Evolutionary conservation across 2,888 invertebrate species (phyloP).

Genomic region (Leucophenga maculata): DNA sequence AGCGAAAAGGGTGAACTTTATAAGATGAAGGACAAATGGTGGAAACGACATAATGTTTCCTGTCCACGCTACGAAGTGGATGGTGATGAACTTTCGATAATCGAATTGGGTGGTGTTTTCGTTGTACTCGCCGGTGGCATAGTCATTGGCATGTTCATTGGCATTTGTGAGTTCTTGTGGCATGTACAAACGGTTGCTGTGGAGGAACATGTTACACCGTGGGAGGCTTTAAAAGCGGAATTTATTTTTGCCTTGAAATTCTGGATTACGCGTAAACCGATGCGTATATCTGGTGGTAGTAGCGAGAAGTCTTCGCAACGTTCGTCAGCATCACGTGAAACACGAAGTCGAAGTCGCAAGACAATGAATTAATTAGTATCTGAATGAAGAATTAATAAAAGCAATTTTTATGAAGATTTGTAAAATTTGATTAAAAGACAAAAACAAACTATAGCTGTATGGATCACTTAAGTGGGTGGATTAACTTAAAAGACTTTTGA

Average conservation of each 20-base stretch:
- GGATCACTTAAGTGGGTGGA: no score
- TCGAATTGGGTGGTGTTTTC: slow-evolving; percentile 92
- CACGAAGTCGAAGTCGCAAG: slow-evolving; percentile 38
- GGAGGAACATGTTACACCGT: slow-evolving; percentile 82
- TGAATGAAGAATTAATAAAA: no score
- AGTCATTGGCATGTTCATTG: slow-evolving; percentile 80
- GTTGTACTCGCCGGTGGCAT: slow-evolving; percentile 86
- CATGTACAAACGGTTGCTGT: slow-evolving; percentile 85
- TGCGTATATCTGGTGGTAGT: slow-evolving; percentile 67
- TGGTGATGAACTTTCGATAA: slow-evolving; percentile 70
- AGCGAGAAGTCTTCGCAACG: slow-evolving; percentile 55
- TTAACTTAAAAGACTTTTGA: no score
- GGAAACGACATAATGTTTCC: slow-evolving; percentile 80
- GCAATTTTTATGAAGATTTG: background rate
- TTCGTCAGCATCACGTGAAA: slow-evolving; percentile 54
- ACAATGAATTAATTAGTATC: slow-evolving; percentile 18
- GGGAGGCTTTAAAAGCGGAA: slow-evolving; percentile 81
- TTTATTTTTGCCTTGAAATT: slow-evolving; percentile 82
- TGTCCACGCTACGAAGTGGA: slow-evolving; percentile 58
- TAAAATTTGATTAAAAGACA: no score
- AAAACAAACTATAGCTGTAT: no score
- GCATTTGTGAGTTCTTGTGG: slow-evolving; percentile 88
- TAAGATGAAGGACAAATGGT: slow-evolving; percentile 91
- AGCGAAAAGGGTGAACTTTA: slow-evolving; percentile 90
- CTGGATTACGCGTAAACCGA: slow-evolving; percentile 82